A percentile compares a stretch with the other conserved stretches of the same genome.
These are phyloP conservation scores for Trematocara variabile DNA, from an alignment of 2,113 vertebrate genomes.

Conservation along the genomic window DNA sequence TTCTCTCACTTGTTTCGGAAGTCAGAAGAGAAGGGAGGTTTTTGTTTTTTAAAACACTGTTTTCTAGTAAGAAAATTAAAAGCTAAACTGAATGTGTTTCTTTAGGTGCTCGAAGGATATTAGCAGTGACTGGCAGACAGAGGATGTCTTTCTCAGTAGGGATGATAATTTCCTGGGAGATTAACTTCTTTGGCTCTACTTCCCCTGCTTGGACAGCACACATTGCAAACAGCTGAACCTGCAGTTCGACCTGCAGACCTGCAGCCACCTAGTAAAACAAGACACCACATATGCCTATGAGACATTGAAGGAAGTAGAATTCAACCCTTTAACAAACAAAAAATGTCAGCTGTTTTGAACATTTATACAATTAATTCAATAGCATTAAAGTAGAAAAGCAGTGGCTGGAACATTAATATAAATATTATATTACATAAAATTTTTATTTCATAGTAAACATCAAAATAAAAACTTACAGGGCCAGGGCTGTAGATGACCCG, in stretches of 20 bases:
- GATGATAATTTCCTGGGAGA: conserved; percentile 80
- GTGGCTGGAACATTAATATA: neutral
- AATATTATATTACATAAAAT: neutral
- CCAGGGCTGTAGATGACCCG: conserved; percentile 79
- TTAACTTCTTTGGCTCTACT: conserved; percentile 34
- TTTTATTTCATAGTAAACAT: neutral
- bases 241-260: conserved; percentile 79
- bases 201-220: conserved; percentile 39
- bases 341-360: neutral
- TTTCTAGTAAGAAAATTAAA: neutral
- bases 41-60: accelerated
- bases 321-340: neutral
- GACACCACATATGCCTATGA: neutral
- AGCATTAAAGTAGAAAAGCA: neutral
- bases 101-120: conserved; percentile 80
- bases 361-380: neutral
- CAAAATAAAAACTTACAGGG: conserved; percentile 74
- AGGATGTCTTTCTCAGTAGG: conserved; percentile 80
- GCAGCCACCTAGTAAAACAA: conserved; percentile 78
- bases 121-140: conserved; percentile 83
- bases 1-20: neutral
- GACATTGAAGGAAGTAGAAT: neutral
- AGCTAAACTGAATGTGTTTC: neutral
- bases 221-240: conserved; percentile 81
- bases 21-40: neutral